phyloP scores from a whole-genome alignment of 2,888 invertebrate genomes.

The Merodon equestris region DNA sequence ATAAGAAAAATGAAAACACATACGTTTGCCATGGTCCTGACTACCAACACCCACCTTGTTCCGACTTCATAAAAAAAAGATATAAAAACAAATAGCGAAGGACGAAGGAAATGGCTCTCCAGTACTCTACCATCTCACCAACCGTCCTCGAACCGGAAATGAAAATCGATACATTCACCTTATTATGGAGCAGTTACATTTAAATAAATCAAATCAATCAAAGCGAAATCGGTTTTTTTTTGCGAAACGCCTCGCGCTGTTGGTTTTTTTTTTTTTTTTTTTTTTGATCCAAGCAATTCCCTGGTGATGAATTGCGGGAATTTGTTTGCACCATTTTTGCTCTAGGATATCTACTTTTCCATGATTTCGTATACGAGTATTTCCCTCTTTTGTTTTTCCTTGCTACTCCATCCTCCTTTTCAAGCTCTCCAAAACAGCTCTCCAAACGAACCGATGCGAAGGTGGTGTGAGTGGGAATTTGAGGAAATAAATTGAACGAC shows the following conservation, averaged over 20 bases:
- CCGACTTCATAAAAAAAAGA: no score
- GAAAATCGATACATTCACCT: slow-evolving; percentile 56
- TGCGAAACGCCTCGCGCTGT: slow-evolving; percentile 7
- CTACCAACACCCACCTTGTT: no score
- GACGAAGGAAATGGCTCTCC: no score
- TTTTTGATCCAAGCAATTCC: slow-evolving; percentile 59
- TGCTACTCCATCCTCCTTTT: no score
- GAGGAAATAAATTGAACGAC: slow-evolving; percentile 57
- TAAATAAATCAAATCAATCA: slow-evolving; percentile 68
- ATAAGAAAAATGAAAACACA: no score
- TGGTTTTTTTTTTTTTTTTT: slow-evolving; percentile 39
- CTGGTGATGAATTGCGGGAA: slow-evolving; percentile 65
- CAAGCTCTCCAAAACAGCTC: no score
- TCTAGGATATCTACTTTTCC: slow-evolving; percentile 23
- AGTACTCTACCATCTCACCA: background rate
- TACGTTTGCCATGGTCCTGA: no score
- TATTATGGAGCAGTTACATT: slow-evolving; percentile 62
- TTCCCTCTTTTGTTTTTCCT: slow-evolving; percentile 16
- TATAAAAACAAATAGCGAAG: no score
- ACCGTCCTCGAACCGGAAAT: slow-evolving; percentile 19
- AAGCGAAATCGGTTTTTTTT: slow-evolving; percentile 61
- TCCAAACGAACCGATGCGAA: background rate
- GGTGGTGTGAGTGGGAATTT: slow-evolving; percentile 24
- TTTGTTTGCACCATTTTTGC: slow-evolving; percentile 56
- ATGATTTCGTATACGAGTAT: background rate